Evolutionary conservation across 53 echinoderm and acorn worm genomes (phyloP), one percentile per base, ranked within the genome.

Genomic region (Pentamera pediparva): DNA sequence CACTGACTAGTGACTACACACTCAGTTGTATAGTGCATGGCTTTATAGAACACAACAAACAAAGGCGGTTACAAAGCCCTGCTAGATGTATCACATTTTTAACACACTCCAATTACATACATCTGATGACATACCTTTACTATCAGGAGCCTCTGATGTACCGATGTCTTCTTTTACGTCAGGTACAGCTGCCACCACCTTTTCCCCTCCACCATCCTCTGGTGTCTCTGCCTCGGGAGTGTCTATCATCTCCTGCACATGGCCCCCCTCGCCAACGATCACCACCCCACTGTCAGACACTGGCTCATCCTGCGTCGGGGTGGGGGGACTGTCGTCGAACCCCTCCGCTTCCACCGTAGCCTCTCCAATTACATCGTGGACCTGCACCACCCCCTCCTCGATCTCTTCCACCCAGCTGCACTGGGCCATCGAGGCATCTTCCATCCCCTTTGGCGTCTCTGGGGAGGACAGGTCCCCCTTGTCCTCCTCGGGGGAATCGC

Each of bases 221-320:
- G 52, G 31, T 34, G n/a, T n/a, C n/a, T 17, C 45, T 12, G 10
- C 45, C 45, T 82, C 76, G 35, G 73, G 63, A 8, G 35, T 40
- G 10, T 62, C 74, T 34, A 62, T 75, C 59, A 48, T 73, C 33
- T 45, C 72, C 28, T 81, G 72, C 11, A 67, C 58, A 28, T 50
- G 81, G 27, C 51, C 59, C 22, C 43, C 48, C 52, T 17, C 37
- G 32, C 27, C 50, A 35, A n/a, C n/a, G n/a, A n/a, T n/a, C n/a
- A 47, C 70, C n/a, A 19, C 35, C 26, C 75, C 85, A 5, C 59
- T 41, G 19, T 35, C 62, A 41, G 63, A 56, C 21, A 81, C 64
- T 9, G 78, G 85, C 69, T 89, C 89, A 82, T 89, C 89, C 74
- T 89, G 89, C 2, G 89, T 89, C 29, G 89, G 89, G 15, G 89